Percentiles rank a stretch among this genome's conserved stretches.
Conservation (phyloP, 1,140 invertebrate genomes). For the Araneus ventricosus region DNA sequence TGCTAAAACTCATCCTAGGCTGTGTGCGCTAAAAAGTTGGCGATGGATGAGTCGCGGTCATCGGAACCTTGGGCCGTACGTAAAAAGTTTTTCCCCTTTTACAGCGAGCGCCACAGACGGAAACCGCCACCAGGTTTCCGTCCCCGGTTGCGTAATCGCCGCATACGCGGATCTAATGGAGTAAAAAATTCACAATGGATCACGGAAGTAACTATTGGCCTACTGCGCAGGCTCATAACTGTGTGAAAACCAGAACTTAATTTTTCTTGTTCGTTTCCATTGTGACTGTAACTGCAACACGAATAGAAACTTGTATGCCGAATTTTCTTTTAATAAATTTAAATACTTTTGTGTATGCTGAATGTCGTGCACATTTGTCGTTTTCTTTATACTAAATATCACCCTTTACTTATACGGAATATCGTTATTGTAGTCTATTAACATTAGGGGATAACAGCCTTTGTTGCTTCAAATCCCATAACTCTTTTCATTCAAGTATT, state of each 20-base stretch:
- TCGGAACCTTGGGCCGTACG: constrained; percentile 39
- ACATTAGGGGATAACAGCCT: too few species aligned
- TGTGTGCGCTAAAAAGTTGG: neutral
- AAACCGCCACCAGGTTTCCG: constrained; percentile 66
- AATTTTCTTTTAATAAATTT: too few species aligned
- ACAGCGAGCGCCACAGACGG: constrained; percentile 9
- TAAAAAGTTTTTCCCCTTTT: constrained; percentile 7
- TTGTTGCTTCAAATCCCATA: too few species aligned
- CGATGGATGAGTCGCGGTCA: constrained; percentile 54
- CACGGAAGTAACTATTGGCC: neutral
- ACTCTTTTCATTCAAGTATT: too few species aligned
- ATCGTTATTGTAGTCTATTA: too few species aligned
- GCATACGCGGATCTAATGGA: constrained; percentile 27
- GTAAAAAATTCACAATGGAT: constrained; percentile 5
- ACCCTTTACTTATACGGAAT: too few species aligned
- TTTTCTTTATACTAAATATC: too few species aligned
- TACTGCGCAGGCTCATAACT: neutral
- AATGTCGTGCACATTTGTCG: too few species aligned
- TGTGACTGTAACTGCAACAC: too few species aligned
- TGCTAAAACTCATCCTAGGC: constrained; percentile 28
- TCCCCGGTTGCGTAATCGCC: constrained; percentile 38
- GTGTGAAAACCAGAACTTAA: constrained; percentile 3
- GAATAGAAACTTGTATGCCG: too few species aligned
- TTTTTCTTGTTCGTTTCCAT: too few species aligned
- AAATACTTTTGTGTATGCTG: too few species aligned